A percentile compares a stretch with the other conserved stretches of the same genome.
phyloP scores from a whole-genome alignment of 2,888 invertebrate genomes.

The Odontocolon sp. region DNA sequence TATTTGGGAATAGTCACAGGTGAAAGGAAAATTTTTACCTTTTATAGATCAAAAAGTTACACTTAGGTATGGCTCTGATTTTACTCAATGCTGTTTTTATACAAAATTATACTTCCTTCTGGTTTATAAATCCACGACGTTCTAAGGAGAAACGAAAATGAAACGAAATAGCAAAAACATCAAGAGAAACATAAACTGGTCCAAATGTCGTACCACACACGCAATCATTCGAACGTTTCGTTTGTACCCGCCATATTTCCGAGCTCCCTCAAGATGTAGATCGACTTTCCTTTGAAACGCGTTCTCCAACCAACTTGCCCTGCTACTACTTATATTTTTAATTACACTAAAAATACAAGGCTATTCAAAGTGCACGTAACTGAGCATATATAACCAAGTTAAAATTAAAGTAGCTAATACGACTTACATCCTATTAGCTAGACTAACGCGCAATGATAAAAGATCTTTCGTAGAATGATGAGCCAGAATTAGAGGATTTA shows the following conservation, averaged over 20 bases:
- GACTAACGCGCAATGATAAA: too few relatives aligned
- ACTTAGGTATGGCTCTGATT: too few relatives aligned
- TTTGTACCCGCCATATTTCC: slow-evolving; percentile 33
- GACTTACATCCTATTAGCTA: too few relatives aligned
- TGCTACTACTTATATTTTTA: slow-evolving; percentile 46
- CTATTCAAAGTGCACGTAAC: not conserved
- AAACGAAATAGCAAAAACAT: not conserved
- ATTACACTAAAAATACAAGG: slow-evolving; percentile 36
- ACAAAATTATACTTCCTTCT: too few relatives aligned
- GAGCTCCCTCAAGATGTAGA: slow-evolving; percentile 22
- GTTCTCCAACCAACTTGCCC: slow-evolving; percentile 29
- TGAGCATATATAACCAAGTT: not conserved
- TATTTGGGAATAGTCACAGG: too few relatives aligned
- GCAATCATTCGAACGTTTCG: slow-evolving; percentile 47
- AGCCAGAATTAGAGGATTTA: too few relatives aligned
- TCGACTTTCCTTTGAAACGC: slow-evolving; percentile 21
- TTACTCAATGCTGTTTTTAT: too few relatives aligned
- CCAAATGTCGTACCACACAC: slow-evolving; percentile 31
- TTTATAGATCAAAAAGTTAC: too few relatives aligned
- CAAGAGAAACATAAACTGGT: slow-evolving; percentile 3
- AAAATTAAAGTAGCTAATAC: too few relatives aligned
- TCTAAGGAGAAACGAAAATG: not conserved
- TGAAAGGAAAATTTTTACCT: too few relatives aligned
- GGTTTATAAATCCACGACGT: too few relatives aligned
- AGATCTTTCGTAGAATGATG: too few relatives aligned